Base-by-base conservation (phyloP, 2,888 invertebrate genomes). In the Melieria crassipennis region DNA sequence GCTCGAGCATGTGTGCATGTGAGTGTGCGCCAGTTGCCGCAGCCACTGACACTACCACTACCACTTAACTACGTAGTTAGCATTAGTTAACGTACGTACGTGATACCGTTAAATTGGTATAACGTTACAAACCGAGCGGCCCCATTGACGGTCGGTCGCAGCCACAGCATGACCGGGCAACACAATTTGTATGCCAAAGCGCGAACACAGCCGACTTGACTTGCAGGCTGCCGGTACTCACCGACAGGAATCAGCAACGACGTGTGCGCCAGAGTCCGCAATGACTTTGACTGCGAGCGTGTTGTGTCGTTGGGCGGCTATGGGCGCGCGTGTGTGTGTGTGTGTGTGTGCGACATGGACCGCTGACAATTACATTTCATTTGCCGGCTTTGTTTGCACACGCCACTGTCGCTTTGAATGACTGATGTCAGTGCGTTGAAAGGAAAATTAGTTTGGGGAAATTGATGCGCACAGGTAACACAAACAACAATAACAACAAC, bases 21-120 rank as follows among this genome's bases (percentile, higher is more conserved):
- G 42, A 0, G 5, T 11, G 46, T 9, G 10, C 46, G 6, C 7
- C 30, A 1, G 30, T 56, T 5, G 5, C 9, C 16, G 46, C 6
- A 46, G 30, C 45, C 65, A 30, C 30, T 30, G 30, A 30, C 30
- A 30, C 30, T 30, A 30, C 57, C 60, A 67, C 67, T 48, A 67
- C 73, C 76, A 80, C 82, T 82, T 83, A 84, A 82, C 80, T 82
- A 80, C 79, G 80, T 82, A 83, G 83, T 83, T 84, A 84, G 83
- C 82, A 82, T 83, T 83, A 83, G 83, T 84, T 83, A 83, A 84
- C 83, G 82, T 82, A 83, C 80, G 82, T 83, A 83, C 83, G 84
- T 83, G 83, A 83, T 83, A 81, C 82, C 82, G 84, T 84, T 84
- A 83, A 84, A 80, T 80, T 83, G 76, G 79, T 83, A 79, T 82